phyloP scores from a whole-genome alignment of 2,797 vertebrate genomes.

The Cyprinella venusta region DNA sequence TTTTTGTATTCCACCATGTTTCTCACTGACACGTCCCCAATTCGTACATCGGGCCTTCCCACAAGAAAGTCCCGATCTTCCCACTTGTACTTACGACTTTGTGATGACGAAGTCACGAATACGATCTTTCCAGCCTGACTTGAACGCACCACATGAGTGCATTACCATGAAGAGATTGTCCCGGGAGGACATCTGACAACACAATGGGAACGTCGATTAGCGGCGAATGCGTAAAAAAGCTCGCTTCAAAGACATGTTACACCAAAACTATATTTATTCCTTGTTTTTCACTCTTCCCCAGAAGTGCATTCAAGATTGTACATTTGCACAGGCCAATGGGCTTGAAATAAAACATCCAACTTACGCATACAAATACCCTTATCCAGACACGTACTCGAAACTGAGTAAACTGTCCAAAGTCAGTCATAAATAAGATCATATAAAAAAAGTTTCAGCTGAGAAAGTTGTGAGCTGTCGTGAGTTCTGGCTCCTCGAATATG shows the following conservation, averaged over 20 bases:
- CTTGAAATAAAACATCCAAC: slow-evolving; percentile 73
- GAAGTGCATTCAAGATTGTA: slow-evolving; percentile 77
- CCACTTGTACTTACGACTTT: not conserved
- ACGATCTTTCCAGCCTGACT: not conserved
- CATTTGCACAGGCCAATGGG: slow-evolving; percentile 77
- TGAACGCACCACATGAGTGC: slow-evolving; percentile 49
- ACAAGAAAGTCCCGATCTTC: not conserved
- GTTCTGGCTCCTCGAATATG: slow-evolving; percentile 78
- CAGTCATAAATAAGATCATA: slow-evolving; percentile 85
- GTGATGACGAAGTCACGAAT: not conserved
- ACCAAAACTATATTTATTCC: slow-evolving; percentile 86
- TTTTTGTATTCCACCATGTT: not conserved
- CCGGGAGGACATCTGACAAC: not conserved
- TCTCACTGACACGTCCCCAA: not conserved
- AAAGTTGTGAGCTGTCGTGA: slow-evolving; percentile 72
- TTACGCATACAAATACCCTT: slow-evolving; percentile 67
- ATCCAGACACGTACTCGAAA: slow-evolving; percentile 71
- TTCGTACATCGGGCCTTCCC: not conserved
- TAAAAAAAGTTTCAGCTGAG: slow-evolving; percentile 78
- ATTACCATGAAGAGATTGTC: slow-evolving; percentile 58
- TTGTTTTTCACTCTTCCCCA: slow-evolving; percentile 83
- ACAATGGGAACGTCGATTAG: not conserved
- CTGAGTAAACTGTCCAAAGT: slow-evolving; percentile 74
- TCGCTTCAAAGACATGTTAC: slow-evolving; percentile 63
- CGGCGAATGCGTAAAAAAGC: slow-evolving; percentile 36